These are phyloP conservation scores for Drosophila simulans DNA, from an alignment of 1,140 invertebrate genomes.

Conservation along the genomic window DNA sequence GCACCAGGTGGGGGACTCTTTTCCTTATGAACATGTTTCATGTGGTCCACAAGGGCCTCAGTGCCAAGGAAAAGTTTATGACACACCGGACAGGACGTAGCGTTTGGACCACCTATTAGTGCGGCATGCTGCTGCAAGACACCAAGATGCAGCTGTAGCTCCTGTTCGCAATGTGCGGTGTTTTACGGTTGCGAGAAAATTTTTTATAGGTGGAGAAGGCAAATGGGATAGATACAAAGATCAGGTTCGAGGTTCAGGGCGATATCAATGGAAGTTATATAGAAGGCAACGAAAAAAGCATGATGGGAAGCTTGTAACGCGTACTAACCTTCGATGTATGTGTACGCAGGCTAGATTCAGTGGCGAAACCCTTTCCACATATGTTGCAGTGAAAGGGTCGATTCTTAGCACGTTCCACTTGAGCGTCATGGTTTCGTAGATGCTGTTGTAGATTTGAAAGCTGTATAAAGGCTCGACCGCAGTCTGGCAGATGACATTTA, in stretches of 20 bases:
- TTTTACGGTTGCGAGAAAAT: constrained; percentile 11
- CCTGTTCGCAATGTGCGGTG: constrained; percentile 85
- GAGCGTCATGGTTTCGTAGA: constrained; percentile 97
- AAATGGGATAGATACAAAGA: constrained; percentile 11
- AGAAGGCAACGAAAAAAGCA: constrained; percentile 24
- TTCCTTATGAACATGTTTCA: constrained; percentile 97
- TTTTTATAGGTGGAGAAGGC: constrained; percentile 23
- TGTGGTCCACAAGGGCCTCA: constrained; percentile 96
- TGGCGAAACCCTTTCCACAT: constrained; percentile 98
- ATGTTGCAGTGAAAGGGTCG: constrained; percentile 97
- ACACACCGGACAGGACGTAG: constrained; percentile 95
- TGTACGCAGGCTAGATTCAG: constrained; percentile 96
- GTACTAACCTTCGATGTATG: constrained; percentile 97
- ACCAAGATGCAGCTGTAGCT: constrained; percentile 93
- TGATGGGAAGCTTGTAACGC: not conserved
- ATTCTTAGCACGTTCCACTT: constrained; percentile 97
- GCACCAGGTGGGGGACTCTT: constrained; percentile 90
- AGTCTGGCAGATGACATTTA: constrained; percentile 97
- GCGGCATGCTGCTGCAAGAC: constrained; percentile 97
- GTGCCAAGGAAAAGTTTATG: constrained; percentile 96
- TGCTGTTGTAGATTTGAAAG: constrained; percentile 98
- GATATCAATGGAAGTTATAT: constrained; percentile 17
- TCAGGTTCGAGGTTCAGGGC: constrained; percentile 10
- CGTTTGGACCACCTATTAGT: constrained; percentile 94
- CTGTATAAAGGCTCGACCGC: constrained; percentile 98